Base-by-base conservation (phyloP, 2,888 invertebrate genomes). In the Tridacna crocea region DNA sequence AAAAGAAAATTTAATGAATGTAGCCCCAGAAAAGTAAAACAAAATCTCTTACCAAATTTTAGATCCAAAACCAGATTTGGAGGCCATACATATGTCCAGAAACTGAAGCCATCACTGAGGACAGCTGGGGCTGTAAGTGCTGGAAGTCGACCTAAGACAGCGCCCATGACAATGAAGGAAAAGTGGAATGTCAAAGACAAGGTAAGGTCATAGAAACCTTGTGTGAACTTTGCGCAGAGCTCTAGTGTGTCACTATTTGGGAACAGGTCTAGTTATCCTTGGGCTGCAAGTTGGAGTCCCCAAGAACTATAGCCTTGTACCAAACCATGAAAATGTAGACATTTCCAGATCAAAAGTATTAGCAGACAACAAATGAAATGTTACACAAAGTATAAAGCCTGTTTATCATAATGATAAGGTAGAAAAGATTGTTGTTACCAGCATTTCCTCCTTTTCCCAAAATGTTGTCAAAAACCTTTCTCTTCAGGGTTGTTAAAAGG, bases 71-170 rank as follows among this genome's bases (percentile, higher is more conserved):
- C 89, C 19, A 85, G 90, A 75, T 91, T 91, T 88, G 92, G 92
- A 61, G 88, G 90, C 46, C 92, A 91, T 80, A 91, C 90, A 0
- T 92, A 91, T 79, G 87, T 91, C 17, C 90, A 92, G 82, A 91
- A 88, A 68, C 75, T 90, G 82, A 80, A 87, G 24, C 84, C 84
- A 22, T 89, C 88, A 3, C 74, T 85, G 24, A 70, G 91, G 19
- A 86, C 90, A 66, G 90, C 88, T 1, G 91, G 92, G 2, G 88
- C 88, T 12, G 83, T 88, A 17, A 88, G 89, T 75, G 90, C 88
- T 12, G 90, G 91, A 19, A 89, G 83, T 60, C 80, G 92, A 48
- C 92, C 92, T 22, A 91, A 90, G 79, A 92, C 92, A 15, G 92
- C 92, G 8, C 91, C 91, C 0, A 79, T 88, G 13, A 79, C 89